Conservation (phyloP, 2,113 vertebrate genomes). For the Mirza zaza region DNA sequence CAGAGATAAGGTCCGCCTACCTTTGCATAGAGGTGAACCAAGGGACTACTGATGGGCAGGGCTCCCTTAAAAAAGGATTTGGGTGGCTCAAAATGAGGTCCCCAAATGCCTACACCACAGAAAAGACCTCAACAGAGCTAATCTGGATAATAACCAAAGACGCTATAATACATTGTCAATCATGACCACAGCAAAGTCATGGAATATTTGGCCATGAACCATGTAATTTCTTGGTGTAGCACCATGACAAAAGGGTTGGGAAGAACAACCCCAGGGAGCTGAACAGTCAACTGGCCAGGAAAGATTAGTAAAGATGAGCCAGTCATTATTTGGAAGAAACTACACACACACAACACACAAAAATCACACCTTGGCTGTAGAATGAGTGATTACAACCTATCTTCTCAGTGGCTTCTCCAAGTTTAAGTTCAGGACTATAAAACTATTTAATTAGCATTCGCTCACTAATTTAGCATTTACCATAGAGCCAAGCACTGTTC, state of each 20-base stretch:
- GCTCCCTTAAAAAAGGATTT: neutral
- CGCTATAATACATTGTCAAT: neutral
- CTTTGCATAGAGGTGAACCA: neutral
- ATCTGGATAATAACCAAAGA: neutral
- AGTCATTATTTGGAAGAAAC: neutral
- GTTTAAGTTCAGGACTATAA: neutral
- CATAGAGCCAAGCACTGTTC: neutral
- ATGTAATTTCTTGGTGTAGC: neutral
- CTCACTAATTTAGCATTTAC: neutral
- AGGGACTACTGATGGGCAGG: neutral
- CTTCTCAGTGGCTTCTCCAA: conserved; percentile 10
- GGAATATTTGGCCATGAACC: neutral
- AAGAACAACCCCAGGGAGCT: neutral
- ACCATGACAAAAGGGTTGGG: neutral
- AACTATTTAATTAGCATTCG: neutral
- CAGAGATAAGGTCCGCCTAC: neutral
- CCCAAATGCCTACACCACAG: neutral
- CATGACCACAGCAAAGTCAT: neutral
- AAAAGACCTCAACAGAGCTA: neutral
- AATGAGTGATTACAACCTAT: neutral
- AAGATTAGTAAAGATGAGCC: neutral
- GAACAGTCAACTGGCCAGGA: neutral
- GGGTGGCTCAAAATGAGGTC: neutral
- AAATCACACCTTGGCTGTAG: neutral
- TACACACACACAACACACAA: neutral